phyloP scores from a whole-genome alignment of 2,888 invertebrate species.

The Bugula neritina region DNA sequence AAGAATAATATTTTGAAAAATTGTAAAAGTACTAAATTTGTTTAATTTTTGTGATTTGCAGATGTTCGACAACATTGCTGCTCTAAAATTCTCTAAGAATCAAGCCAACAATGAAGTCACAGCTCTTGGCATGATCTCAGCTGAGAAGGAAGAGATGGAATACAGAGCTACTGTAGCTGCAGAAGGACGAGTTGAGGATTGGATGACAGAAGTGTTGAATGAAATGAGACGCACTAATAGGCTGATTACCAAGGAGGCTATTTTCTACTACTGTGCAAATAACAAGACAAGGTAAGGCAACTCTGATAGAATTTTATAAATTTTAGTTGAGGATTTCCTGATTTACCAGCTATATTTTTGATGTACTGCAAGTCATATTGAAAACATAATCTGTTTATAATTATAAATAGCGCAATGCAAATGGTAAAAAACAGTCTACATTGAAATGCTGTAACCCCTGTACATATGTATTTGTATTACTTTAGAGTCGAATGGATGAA shows the following conservation, averaged over 20 bases:
- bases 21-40: background rate
- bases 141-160: slow-evolving; percentile 79
- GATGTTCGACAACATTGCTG: slow-evolving; percentile 87
- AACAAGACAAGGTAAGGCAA: slow-evolving; percentile 63
- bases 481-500: slow-evolving; percentile 82
- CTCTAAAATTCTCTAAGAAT: slow-evolving; percentile 64
- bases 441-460: too few species aligned
- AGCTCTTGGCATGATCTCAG: slow-evolving; percentile 77
- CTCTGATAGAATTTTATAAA: too few species aligned
- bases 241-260: slow-evolving; percentile 76
- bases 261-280: slow-evolving; percentile 77
- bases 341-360: background rate
- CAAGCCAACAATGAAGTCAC: slow-evolving; percentile 63
- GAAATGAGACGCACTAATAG: slow-evolving; percentile 82
- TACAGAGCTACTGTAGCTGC: slow-evolving; percentile 67
- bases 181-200: slow-evolving; percentile 79
- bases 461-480: too few species aligned
- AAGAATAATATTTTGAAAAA: too few species aligned
- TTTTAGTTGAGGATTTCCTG: background rate
- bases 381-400: too few species aligned
- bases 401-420: too few species aligned
- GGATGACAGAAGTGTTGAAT: slow-evolving; percentile 78
- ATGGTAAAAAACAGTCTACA: too few species aligned
- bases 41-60: too few species aligned
- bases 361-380: too few species aligned